A percentile compares a stretch with the other conserved stretches of the same genome.
phyloP scores from a whole-genome alignment of 2,113 vertebrate genomes.

The Macrotis lagotis region DNA sequence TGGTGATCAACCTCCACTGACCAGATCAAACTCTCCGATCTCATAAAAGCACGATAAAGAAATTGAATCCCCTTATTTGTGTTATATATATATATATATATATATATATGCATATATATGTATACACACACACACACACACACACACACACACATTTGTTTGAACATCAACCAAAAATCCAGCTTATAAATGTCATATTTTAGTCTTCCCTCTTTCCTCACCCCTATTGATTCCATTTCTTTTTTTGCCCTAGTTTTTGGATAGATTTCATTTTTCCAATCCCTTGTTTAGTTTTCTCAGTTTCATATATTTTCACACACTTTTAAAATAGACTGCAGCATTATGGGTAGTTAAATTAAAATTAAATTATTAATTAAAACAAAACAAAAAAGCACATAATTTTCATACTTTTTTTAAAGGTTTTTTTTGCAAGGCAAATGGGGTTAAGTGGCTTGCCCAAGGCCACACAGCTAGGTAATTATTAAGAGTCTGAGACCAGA shows the following conservation, averaged over 20 bases:
- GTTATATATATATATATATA: no score
- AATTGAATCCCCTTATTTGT: conserved; percentile 56
- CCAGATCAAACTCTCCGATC: conserved; percentile 67
- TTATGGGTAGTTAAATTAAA: conserved; percentile 84
- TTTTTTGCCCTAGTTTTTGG: conserved; percentile 44
- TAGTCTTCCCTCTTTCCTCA: conserved; percentile 49
- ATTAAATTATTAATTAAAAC: conserved; percentile 83
- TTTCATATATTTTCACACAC: conserved; percentile 80
- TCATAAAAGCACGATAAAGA: conserved; percentile 50
- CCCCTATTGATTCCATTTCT: conserved; percentile 37
- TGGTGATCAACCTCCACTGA: conserved; percentile 57
- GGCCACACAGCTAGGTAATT: no score
- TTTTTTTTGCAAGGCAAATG: no score
- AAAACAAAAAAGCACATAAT: conserved; percentile 11
- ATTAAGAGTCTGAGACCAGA: no score
- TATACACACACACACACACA: no score
- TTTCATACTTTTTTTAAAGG: no score
- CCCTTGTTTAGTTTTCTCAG: conserved; percentile 80
- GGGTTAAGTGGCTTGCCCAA: no score
- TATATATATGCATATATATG: no score
- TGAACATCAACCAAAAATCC: conserved; percentile 53
- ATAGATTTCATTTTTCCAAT: conserved; percentile 73
- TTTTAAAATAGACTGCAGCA: conserved; percentile 89
- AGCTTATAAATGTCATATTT: conserved; percentile 64
- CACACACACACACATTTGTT: no score